These are phyloP conservation scores for Bombyx mori DNA, from an alignment of 1,140 invertebrate species.

Conservation along the genomic window ASM3026992v2 NC_085117.1:2143001-2143500, in stretches of 20 bases:
- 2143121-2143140: constrained; percentile 1
- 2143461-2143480: too few species aligned
- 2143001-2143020: too few species aligned
- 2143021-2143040: constrained; percentile 3
- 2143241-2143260: neutral
- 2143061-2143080: neutral
- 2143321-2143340: constrained; percentile 1
- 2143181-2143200: too few species aligned
- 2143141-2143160: constrained; percentile 1
- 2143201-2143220: too few species aligned
- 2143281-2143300: constrained; percentile 2
- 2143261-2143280: neutral
- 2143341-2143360: neutral
- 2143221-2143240: too few species aligned
- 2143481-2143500: too few species aligned
- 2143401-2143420: neutral
- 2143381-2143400: neutral
- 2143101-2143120: constrained; percentile 1
- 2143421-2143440: neutral
- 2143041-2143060: neutral
- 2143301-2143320: constrained; percentile 1
- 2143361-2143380: neutral
- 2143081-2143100: constrained; percentile 4
- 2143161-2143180: too few species aligned
- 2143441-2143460: too few species aligned